Evolutionary conservation across 2,888 invertebrate species (phyloP), one percentile per base, ranked within the genome.

Genomic region (Melieria crassipennis): DNA sequence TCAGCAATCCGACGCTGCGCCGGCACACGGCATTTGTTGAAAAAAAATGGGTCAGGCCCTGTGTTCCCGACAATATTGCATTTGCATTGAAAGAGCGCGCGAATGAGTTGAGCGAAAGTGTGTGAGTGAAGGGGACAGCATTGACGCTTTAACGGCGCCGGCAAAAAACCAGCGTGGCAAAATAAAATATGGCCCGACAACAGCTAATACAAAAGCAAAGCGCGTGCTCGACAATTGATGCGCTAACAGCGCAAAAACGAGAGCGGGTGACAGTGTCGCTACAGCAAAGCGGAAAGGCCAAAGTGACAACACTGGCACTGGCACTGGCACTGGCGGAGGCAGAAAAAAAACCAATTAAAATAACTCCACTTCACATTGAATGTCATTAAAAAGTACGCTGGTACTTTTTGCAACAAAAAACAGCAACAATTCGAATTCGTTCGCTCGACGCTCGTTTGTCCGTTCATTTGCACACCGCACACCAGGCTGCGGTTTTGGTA

Each of bases 331-430:
- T 7, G 13, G 69, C 69, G 48, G 56, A 63, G 16, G 16, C 16
- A 16, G 16, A 47, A 52, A 69, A 69, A 69, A 63, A 69, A 63
- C 63, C 63, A 69, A 69, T 69, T 69, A 69, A 69, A 69, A 69
- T 69, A 69, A 63, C 63, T 63, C 48, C 63, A 57, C 13, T 69
- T 69, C 62, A 57, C 52, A 69, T 63, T 69, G 56, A 69, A 63
- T 69, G 69, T 57, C 69, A 69, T 63, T 47, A 56, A 48, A 50
- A 64, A 11, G 5, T 11, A 43, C n/a, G 60, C 43, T 43, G 3
- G 7, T 43, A 42, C 11, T 10, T 63, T 63, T 16, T 7, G 46
- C 47, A 62, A n/a, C 65, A 65, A 30, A 30, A 2, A 30, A 30
- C 30, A 30, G 30, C 30, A 30, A 30, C 30, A 30, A 30, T 43